Base-by-base conservation (phyloP, 2,888 invertebrate species). In the Troides aeacus region DNA sequence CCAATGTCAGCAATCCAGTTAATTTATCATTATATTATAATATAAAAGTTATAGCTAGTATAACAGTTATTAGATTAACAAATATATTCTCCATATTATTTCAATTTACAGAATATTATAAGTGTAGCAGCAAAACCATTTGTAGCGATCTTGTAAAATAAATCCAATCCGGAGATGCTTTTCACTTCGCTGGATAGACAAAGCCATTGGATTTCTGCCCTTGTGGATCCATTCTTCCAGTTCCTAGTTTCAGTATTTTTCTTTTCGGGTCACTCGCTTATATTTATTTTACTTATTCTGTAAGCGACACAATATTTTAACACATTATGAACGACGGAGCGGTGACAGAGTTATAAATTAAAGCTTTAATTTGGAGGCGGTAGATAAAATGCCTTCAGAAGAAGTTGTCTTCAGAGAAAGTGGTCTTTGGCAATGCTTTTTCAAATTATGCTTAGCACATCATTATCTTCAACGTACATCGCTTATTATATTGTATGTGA, bases 101-200 rank as follows among this genome's bases (percentile, higher is more conserved):
- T 53, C 5, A n/a, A 53, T 53, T 53, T 53, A 53, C 18, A n/a
- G n/a, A 53, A 53, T 18, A 53, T n/a, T n/a, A 53, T 53, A 53
- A 53, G n/a, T 53, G 5, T 53, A 53, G 24, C 15, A 61, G 10
- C 61, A 36, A 42, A 67, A 67, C 56, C n/a, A 61, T 64, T 61
- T 69, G 56, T 60, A 64, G 24, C 60, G 21, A 15, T 69, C 64
- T 64, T 59, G 56, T 24, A 61, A 69, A 64, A 64, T 61, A 69
- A 69, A 83, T 89, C 86, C 87, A 87, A 87, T 84, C 83, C 78
- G 75, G 79, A 81, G 78, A 84, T 87, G 83, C 80, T 81, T 84
- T 86, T 81, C 84, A 84, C 82, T 83, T 75, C 82, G 84, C 83
- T 85, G 88, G 86, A 82, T 84, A 84, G 81, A 83, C 84, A 81